Evolutionary conservation across 2,113 vertebrate species (phyloP).

Genomic region (Anas platyrhynchos): DNA sequence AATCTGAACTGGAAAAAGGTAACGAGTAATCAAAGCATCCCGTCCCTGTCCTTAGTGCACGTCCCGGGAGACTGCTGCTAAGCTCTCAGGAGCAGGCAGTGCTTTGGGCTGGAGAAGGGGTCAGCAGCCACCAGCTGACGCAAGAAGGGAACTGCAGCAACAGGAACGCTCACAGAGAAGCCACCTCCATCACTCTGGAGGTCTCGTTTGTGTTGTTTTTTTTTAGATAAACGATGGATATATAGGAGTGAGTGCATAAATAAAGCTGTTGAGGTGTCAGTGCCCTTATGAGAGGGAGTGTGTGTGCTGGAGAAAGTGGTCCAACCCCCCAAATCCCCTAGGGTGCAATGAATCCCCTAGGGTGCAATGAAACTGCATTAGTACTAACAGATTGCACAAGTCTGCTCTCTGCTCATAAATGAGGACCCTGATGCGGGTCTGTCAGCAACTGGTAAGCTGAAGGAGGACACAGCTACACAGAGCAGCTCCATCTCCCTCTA

Average conservation of each 20-base stretch:
- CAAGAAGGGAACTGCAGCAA: conserved; percentile 29
- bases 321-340: not conserved
- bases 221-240: accelerated
- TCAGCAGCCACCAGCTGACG: conserved; percentile 62
- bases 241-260: not conserved
- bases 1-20: not conserved
- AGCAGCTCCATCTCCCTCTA: not conserved
- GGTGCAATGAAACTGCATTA: not conserved
- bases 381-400: not conserved
- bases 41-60: not conserved
- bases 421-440: not conserved
- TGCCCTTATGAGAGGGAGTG: not conserved
- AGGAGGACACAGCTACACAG: not conserved
- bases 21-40: no score
- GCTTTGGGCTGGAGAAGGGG: conserved; percentile 4
- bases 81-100: not conserved
- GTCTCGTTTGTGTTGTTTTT: not conserved
- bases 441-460: not conserved
- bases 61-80: not conserved
- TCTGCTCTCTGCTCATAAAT: not conserved
- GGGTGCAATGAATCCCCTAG: not conserved
- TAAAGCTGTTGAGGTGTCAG: no score
- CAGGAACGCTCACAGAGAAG: not conserved
- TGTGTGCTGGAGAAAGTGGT: not conserved
- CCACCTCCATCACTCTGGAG: not conserved